phyloP scores from a whole-genome alignment of 2,113 vertebrate species.

The Sylvilagus bachmani region DNA sequence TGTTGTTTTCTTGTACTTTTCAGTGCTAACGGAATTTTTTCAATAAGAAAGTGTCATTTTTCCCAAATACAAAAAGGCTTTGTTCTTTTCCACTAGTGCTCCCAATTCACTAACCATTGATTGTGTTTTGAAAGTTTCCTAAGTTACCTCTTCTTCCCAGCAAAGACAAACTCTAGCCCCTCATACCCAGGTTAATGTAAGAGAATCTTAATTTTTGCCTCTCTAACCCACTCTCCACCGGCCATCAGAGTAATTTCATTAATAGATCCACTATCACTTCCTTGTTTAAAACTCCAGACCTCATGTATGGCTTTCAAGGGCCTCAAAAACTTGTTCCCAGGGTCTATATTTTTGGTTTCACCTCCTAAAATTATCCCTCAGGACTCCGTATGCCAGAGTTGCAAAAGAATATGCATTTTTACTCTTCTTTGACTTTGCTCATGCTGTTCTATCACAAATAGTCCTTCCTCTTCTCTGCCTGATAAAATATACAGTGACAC shows the following conservation, averaged over 20 bases:
- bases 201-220: neutral
- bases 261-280: slow-evolving; percentile 33
- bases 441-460: neutral
- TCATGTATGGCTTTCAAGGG: neutral
- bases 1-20: slow-evolving; percentile 32
- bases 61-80: slow-evolving; percentile 26
- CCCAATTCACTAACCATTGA: slow-evolving; percentile 20
- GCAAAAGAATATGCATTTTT: neutral
- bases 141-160: neutral
- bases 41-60: slow-evolving; percentile 23
- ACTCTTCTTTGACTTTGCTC: slow-evolving; percentile 1
- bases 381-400: neutral
- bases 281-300: slow-evolving; percentile 28
- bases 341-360: slow-evolving; percentile 52
- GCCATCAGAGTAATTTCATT: neutral
- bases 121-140: slow-evolving; percentile 40
- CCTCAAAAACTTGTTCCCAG: slow-evolving; percentile 24
- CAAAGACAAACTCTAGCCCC: neutral
- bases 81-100: neutral
- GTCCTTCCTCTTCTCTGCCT: neutral
- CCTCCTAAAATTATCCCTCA: slow-evolving; percentile 12
- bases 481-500: slow-evolving; percentile 19
- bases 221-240: neutral
- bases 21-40: neutral
- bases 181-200: neutral